phyloP scores from a whole-genome alignment of 2,797 vertebrate genomes.

The Xenentodon cancila region DNA sequence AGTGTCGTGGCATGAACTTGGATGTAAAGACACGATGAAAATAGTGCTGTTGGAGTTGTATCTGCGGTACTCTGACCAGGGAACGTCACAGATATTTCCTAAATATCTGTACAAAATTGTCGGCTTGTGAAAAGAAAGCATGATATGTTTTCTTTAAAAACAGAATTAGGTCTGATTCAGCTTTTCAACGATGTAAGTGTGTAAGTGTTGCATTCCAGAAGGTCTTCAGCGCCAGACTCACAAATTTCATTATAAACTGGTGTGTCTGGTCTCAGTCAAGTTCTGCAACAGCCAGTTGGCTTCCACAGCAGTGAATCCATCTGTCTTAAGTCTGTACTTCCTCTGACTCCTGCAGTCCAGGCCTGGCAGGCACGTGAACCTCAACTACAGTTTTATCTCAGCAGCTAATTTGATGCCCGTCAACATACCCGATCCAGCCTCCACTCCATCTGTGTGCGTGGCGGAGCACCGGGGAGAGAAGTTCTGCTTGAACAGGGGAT shows the following conservation, averaged over 20 bases:
- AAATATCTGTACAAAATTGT: too few species aligned
- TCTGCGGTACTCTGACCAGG: too few species aligned
- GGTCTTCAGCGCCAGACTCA: too few species aligned
- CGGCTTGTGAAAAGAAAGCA: too few species aligned
- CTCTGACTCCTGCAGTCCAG: conserved; percentile 22
- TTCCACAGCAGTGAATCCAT: conserved; percentile 30
- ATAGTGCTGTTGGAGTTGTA: too few species aligned
- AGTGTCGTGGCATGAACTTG: too few species aligned
- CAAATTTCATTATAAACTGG: background rate
- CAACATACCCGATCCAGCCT: conserved; percentile 64
- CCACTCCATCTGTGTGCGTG: conserved; percentile 44
- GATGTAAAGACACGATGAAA: too few species aligned
- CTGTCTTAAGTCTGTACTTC: conserved; percentile 22
- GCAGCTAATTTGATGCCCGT: conserved; percentile 62
- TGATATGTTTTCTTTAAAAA: too few species aligned
- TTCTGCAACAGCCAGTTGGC: background rate
- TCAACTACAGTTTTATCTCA: conserved; percentile 50
- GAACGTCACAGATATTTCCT: too few species aligned
- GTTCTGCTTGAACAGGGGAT: conserved; percentile 26
- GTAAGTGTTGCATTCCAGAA: too few species aligned
- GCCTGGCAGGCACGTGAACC: conserved; percentile 18
- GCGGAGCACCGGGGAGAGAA: conserved; percentile 40
- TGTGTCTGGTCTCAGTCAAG: conserved; percentile 8
- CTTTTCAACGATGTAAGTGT: too few species aligned
- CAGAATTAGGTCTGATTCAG: too few species aligned